These are phyloP conservation scores for Mycalesis mineus DNA, from an alignment of 2,888 invertebrate genomes.

Conservation along the genomic window DNA sequence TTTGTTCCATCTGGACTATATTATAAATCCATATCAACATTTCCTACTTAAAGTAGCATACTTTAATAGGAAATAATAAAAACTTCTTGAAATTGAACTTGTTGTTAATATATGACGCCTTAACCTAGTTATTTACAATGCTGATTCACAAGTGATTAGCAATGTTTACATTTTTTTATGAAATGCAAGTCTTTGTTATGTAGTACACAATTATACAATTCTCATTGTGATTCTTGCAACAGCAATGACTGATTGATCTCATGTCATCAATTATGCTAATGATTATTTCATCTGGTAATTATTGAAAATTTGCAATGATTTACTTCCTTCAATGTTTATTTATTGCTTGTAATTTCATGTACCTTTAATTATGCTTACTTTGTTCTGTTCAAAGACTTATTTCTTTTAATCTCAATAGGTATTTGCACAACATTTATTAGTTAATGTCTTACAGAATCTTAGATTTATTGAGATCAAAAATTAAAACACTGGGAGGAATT, in stretches of 20 bases:
- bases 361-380: not conserved
- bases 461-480: too few relatives aligned
- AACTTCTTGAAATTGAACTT: not conserved
- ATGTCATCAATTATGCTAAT: constrained; percentile 17
- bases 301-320: not conserved
- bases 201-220: constrained; percentile 16
- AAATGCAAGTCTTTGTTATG: constrained; percentile 20
- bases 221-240: constrained; percentile 24
- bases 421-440: too few relatives aligned
- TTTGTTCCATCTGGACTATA: too few relatives aligned
- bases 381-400: not conserved
- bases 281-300: not conserved
- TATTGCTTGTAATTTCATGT: not conserved
- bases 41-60: not conserved
- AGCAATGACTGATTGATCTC: constrained; percentile 22
- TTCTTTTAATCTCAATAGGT: too few relatives aligned
- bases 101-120: not conserved
- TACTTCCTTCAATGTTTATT: not conserved
- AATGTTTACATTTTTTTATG: constrained; percentile 29
- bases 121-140: constrained; percentile 2
- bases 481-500: too few relatives aligned
- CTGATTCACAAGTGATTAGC: constrained; percentile 21
- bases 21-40: too few relatives aligned
- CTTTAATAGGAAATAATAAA: not conserved
- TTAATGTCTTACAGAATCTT: too few relatives aligned